Conservation (phyloP, 2,113 vertebrate genomes). For the Falco punctatus region DNA sequence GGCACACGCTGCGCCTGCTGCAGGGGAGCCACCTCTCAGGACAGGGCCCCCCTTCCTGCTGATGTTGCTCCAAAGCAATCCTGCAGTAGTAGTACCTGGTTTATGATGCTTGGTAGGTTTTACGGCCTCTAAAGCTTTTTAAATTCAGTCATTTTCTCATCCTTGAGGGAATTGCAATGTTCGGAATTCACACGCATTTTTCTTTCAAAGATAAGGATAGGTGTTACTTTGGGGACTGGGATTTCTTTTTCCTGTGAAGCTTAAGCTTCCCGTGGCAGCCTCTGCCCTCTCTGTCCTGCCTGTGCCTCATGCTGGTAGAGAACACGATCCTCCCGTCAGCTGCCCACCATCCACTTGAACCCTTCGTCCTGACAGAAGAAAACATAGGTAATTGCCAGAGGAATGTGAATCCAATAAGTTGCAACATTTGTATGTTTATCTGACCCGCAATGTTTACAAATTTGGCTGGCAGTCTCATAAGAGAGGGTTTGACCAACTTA, state of each 20-base stretch:
- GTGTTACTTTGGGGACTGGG: background rate
- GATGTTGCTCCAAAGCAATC: background rate
- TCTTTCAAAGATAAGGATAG: background rate
- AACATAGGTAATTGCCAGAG: slow-evolving; percentile 43
- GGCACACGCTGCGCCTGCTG: fast-evolving
- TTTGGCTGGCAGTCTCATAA: slow-evolving; percentile 38
- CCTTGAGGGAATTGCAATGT: background rate
- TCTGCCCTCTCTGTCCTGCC: background rate
- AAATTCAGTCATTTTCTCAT: background rate
- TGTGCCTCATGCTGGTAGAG: background rate
- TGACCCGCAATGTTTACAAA: slow-evolving; percentile 40
- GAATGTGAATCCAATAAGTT: slow-evolving; percentile 38
- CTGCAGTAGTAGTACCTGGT: background rate
- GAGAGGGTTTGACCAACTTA: slow-evolving; percentile 42
- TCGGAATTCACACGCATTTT: fast-evolving
- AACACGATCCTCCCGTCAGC: background rate
- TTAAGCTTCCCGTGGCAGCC: background rate
- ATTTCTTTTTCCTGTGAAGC: background rate
- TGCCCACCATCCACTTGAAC: background rate
- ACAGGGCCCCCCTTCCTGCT: background rate
- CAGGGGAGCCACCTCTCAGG: background rate
- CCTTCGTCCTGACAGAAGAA: background rate
- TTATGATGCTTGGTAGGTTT: background rate
- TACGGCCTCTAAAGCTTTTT: background rate
- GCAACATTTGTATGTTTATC: slow-evolving; percentile 55